phyloP scores from a whole-genome alignment of 2,888 invertebrate species.

The Daptonema setosum region DNA sequence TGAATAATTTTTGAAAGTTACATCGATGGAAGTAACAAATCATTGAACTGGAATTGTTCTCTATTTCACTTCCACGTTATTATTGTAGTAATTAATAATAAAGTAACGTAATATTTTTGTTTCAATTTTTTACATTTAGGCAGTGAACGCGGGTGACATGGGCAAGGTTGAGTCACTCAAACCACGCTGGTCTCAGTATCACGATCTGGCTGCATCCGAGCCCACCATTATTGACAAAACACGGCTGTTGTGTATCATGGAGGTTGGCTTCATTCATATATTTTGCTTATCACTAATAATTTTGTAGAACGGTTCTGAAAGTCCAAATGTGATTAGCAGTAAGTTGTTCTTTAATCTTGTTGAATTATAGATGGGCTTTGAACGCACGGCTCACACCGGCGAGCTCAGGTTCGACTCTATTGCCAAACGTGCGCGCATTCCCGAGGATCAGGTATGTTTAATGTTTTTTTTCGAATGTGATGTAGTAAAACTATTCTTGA shows the following conservation, averaged over 20 bases:
- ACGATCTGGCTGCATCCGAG: constrained; percentile 6
- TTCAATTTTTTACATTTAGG: constrained; percentile 22
- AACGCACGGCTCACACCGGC: constrained; percentile 61
- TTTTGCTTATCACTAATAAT: too few relatives aligned
- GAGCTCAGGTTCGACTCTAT: constrained; percentile 75
- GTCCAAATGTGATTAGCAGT: too few relatives aligned
- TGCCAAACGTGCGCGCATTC: constrained; percentile 57
- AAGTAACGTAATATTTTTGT: constrained; percentile 14
- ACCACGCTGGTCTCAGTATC: constrained; percentile 32
- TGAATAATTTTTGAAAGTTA: too few relatives aligned
- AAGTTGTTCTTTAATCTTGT: too few relatives aligned
- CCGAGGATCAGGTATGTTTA: constrained; percentile 34
- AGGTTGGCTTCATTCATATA: too few relatives aligned
- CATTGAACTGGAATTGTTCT: too few relatives aligned
- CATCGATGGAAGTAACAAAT: too few relatives aligned
- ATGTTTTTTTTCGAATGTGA: too few relatives aligned
- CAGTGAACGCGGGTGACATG: constrained; percentile 65
- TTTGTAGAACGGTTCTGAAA: too few relatives aligned
- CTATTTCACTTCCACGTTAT: too few relatives aligned
- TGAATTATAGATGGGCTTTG: constrained; percentile 75
- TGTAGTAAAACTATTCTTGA: too few relatives aligned
- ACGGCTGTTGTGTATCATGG: constrained; percentile 81
- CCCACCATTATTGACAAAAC: constrained; percentile 49
- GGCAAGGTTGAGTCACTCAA: constrained; percentile 49
- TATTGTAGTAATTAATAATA: constrained; percentile 32